These are phyloP conservation scores for Drosophila simulans DNA, from an alignment of 1,140 invertebrate genomes.

Conservation along the genomic window DNA sequence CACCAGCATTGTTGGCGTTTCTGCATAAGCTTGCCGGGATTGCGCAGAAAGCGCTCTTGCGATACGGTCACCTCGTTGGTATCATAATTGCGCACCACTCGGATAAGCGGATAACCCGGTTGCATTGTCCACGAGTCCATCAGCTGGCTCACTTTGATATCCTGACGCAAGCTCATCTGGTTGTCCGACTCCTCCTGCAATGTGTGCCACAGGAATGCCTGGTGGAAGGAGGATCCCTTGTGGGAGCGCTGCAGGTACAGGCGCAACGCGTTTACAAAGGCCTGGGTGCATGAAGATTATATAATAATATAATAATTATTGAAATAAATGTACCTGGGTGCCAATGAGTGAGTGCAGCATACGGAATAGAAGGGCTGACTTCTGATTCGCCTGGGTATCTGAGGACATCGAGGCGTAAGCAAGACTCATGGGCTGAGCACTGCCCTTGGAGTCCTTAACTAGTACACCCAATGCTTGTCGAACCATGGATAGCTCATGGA, in stretches of 20 bases:
- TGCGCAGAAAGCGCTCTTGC: conserved; percentile 6
- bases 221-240: background rate
- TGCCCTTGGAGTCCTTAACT: background rate
- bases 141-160: background rate
- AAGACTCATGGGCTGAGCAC: conserved; percentile 1
- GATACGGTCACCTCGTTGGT: background rate
- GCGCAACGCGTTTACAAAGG: background rate
- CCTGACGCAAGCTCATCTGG: conserved; percentile 1
- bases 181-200: conserved; percentile 4
- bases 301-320: too few relatives aligned
- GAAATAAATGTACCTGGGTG: conserved; percentile 1
- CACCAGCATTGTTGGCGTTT: conserved; percentile 1
- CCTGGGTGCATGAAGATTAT: background rate
- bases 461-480: background rate
- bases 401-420: background rate
- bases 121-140: conserved; percentile 17
- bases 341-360: conserved; percentile 17
- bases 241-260: background rate
- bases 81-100: background rate
- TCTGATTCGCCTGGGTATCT: background rate
- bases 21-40: background rate
- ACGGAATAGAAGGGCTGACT: conserved; percentile 3
- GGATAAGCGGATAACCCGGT: conserved; percentile 13
- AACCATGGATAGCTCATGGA: background rate
- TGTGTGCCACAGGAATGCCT: conserved; percentile 1